These are phyloP conservation scores for Pipistrellus pipistrellus DNA, from an alignment of 2,797 vertebrate species.

Conservation along the genomic window DNA sequence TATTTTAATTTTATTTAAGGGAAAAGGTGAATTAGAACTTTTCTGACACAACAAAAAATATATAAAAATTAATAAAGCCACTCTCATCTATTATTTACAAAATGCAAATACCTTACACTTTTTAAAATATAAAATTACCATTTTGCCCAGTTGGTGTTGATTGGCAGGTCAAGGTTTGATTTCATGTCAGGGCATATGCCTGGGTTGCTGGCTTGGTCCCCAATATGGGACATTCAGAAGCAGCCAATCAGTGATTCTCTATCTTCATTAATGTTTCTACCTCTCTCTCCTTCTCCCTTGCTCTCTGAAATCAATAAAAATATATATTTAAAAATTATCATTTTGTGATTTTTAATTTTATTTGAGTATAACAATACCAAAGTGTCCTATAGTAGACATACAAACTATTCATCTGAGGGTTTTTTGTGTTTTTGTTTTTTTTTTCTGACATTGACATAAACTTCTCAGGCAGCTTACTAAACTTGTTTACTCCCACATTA, in stretches of 20 bases:
- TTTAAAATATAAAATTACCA: too few species aligned
- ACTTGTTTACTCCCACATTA: neutral
- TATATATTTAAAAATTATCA: neutral
- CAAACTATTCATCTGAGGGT: too few species aligned
- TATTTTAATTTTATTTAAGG: slow-evolving; percentile 73
- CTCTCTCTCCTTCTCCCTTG: too few species aligned
- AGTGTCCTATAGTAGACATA: too few species aligned
- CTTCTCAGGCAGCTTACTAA: neutral
- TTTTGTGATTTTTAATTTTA: slow-evolving; percentile 2
- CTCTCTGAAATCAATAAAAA: too few species aligned
- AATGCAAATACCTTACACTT: too few species aligned
- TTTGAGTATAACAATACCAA: neutral
- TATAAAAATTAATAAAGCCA: neutral
- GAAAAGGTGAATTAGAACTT: slow-evolving; percentile 77
- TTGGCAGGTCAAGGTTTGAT: too few species aligned
- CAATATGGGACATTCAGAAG: too few species aligned
- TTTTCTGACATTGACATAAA: slow-evolving; percentile 6
- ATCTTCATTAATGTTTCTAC: neutral
- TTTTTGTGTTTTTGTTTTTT: neutral
- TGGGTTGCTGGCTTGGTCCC: too few species aligned
- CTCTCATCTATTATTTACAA: too few species aligned
- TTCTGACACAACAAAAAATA: slow-evolving; percentile 36
- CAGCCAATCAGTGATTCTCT: neutral
- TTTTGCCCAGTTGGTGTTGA: too few species aligned
- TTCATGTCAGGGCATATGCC: too few species aligned